Evolutionary conservation across 2,113 vertebrate species (phyloP).

Genomic region (Sarotherodon lohbergeri): DNA sequence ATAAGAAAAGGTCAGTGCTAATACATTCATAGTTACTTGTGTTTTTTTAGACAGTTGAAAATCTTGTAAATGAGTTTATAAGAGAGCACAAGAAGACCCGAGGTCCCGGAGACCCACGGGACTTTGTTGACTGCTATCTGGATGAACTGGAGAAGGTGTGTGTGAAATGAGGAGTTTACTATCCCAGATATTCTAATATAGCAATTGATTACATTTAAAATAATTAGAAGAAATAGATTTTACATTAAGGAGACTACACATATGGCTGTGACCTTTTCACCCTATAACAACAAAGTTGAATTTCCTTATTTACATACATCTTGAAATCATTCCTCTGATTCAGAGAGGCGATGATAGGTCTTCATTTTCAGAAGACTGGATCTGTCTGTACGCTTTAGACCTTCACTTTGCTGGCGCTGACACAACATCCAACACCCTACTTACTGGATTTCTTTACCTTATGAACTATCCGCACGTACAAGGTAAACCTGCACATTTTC

Average conservation of each 20-base stretch:
- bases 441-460: slow-evolving; percentile 53
- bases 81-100: slow-evolving; percentile 41
- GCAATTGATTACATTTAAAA: background rate
- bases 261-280: background rate
- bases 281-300: background rate
- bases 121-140: slow-evolving; percentile 58
- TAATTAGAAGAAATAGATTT: background rate
- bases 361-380: slow-evolving; percentile 2
- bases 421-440: slow-evolving; percentile 65
- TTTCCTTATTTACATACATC: background rate
- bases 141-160: slow-evolving; percentile 49
- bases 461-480: slow-evolving; percentile 36
- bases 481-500: slow-evolving; percentile 3
- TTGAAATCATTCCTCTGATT: background rate
- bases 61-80: background rate
- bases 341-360: slow-evolving; percentile 3
- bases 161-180: background rate
- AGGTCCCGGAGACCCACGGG: slow-evolving; percentile 35
- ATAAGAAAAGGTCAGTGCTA: background rate
- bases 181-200: background rate
- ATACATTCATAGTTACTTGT: background rate
- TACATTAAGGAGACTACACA: background rate
- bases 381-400: slow-evolving; percentile 31
- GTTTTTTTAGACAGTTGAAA: background rate
- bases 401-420: slow-evolving; percentile 65